These are phyloP conservation scores for Ophioninae sp. DNA, from an alignment of 2,888 invertebrate species.

Conservation along the genomic window DNA sequence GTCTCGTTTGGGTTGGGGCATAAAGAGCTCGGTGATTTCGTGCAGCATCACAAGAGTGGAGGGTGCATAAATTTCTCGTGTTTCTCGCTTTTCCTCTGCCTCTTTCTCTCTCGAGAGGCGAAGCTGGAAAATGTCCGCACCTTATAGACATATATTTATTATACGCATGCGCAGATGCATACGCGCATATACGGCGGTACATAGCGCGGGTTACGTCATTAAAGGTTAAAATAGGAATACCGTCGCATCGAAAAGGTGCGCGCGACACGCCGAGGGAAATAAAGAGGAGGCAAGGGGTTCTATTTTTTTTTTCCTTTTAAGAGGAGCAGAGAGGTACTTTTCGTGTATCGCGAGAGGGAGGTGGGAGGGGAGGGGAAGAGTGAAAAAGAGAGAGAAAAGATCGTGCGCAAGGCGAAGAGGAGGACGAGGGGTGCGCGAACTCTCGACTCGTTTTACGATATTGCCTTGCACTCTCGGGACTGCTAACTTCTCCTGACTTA, in stretches of 20 bases:
- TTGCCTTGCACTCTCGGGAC: constrained; percentile 44
- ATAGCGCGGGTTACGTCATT: constrained; percentile 24
- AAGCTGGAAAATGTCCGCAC: constrained; percentile 47
- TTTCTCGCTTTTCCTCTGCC: not conserved
- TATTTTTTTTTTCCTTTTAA: constrained; percentile 44
- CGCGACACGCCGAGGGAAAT: constrained; percentile 37
- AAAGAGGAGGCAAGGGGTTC: constrained; percentile 20
- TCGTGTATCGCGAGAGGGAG: constrained; percentile 56
- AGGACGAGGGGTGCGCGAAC: constrained; percentile 34
- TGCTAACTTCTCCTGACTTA: constrained; percentile 43
- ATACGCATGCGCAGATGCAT: constrained; percentile 1
- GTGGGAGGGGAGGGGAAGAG: not conserved
- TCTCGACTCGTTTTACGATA: constrained; percentile 49
- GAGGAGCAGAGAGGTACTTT: constrained; percentile 38
- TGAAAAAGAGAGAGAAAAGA: constrained; percentile 43
- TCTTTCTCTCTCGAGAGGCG: constrained; percentile 19
- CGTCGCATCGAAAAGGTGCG: constrained; percentile 30
- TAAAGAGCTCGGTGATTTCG: constrained; percentile 33
- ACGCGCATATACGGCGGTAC: not conserved
- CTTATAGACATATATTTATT: constrained; percentile 29
- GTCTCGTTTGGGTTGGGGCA: constrained; percentile 31
- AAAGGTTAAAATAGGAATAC: constrained; percentile 52
- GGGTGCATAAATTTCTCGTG: constrained; percentile 54
- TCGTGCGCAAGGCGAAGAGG: constrained; percentile 19
- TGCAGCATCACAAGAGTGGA: constrained; percentile 43